Percentiles rank a stretch among this genome's conserved stretches.
Evolutionary conservation across 2,797 vertebrate species (phyloP).

Genomic region (Nyctibius grandis): DNA sequence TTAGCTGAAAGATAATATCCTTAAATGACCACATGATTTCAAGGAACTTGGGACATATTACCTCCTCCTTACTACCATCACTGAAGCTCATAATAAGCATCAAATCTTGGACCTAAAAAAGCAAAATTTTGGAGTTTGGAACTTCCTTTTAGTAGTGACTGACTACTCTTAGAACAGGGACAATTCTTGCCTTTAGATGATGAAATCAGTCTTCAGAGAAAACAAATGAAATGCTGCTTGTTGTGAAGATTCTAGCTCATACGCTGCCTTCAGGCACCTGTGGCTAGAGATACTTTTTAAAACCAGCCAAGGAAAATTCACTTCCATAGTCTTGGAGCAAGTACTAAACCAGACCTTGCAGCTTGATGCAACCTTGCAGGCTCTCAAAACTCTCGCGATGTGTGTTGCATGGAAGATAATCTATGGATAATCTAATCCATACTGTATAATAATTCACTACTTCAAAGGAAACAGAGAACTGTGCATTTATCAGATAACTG

Average conservation of each 20-base stretch:
- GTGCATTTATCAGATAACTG: slow-evolving; percentile 14
- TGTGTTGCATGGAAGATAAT: background rate
- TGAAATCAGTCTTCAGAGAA: background rate
- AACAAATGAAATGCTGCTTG: background rate
- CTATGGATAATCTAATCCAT: background rate
- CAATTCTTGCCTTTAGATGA: background rate
- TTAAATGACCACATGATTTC: background rate
- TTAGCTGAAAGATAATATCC: background rate
- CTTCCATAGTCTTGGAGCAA: background rate
- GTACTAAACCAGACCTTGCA: background rate
- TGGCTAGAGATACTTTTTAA: background rate
- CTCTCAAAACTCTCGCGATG: background rate
- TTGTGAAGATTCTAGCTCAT: background rate
- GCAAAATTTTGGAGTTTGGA: background rate
- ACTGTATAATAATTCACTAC: slow-evolving; percentile 30
- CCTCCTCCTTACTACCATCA: background rate
- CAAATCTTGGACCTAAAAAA: background rate
- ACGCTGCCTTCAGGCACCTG: background rate
- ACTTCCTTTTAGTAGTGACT: background rate
- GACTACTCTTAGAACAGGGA: background rate
- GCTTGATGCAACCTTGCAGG: no score
- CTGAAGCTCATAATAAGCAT: background rate
- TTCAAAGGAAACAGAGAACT: slow-evolving; percentile 22
- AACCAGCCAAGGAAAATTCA: background rate
- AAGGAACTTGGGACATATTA: background rate